Conservation (phyloP, 2,113 vertebrate species). For the Condylura cristata region DNA sequence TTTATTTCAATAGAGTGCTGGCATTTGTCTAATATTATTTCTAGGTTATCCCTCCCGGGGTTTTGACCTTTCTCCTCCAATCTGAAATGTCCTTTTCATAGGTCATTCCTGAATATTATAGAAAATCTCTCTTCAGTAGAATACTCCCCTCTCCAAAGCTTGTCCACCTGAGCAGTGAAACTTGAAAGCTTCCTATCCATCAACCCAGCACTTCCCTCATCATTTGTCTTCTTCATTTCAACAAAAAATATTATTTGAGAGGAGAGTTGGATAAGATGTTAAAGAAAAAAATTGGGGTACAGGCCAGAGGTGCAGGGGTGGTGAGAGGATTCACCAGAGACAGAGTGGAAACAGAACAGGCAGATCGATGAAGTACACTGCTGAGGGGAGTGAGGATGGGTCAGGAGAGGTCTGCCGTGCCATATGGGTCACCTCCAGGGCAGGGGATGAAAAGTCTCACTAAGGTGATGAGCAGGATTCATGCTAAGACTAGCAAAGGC, state of each 20-base stretch:
- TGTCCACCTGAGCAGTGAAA: not conserved
- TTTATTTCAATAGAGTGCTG: constrained; percentile 63
- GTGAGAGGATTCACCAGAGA: too few relatives aligned
- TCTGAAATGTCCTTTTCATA: constrained; percentile 57
- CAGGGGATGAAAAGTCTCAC: not conserved
- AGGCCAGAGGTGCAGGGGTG: too few relatives aligned
- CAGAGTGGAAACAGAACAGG: too few relatives aligned
- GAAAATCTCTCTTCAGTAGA: constrained; percentile 33
- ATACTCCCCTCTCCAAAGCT: not conserved
- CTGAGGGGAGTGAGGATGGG: too few relatives aligned
- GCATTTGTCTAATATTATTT: constrained; percentile 67
- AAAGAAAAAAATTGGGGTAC: too few relatives aligned
- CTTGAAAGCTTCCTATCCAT: not conserved
- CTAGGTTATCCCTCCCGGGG: constrained; percentile 50
- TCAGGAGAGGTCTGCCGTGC: too few relatives aligned
- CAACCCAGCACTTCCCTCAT: not conserved
- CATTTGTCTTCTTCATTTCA: not conserved
- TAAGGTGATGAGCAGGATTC: not conserved
- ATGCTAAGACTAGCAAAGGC: not conserved
- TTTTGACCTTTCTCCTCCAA: constrained; percentile 66
- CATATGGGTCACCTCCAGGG: too few relatives aligned
- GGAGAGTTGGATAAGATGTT: not conserved
- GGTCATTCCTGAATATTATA: constrained; percentile 1
- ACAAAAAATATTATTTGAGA: not conserved
- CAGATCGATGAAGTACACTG: too few relatives aligned